A percentile compares a stretch with the other conserved stretches of the same genome.
These are phyloP conservation scores for Peromyscus attwateri DNA, from an alignment of 2,797 vertebrate species.

Conservation along the genomic window DNA sequence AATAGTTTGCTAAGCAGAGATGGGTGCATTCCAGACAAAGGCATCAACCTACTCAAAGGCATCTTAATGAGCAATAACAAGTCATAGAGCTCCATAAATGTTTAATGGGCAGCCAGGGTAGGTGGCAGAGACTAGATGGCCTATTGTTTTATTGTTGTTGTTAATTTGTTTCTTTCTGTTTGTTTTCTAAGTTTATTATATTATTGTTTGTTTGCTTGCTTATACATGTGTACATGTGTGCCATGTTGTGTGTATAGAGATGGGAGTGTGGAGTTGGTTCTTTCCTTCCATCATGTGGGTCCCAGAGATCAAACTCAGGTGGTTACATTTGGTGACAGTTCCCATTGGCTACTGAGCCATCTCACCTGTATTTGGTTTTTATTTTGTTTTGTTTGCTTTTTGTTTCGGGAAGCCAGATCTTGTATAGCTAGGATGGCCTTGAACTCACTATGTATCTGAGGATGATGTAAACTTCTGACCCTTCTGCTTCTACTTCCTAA, in stretches of 20 bases:
- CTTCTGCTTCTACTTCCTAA: not conserved
- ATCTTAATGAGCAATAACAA: conserved; percentile 26
- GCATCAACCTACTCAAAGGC: not conserved
- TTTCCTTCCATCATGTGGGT: not conserved
- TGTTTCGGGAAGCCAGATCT: not conserved
- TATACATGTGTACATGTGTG: not conserved
- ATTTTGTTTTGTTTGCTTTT: not conserved
- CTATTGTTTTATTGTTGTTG: not conserved
- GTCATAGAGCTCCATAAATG: not conserved
- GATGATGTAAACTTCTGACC: not conserved
- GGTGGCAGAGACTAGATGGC: not conserved
- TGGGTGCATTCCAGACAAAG: not conserved
- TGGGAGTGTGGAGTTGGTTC: not conserved
- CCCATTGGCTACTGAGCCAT: not conserved
- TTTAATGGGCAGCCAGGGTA: not conserved
- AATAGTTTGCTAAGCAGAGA: conserved; percentile 27
- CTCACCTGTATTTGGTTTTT: not conserved
- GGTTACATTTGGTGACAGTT: not conserved
- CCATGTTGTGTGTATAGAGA: not conserved
- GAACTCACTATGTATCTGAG: not conserved
- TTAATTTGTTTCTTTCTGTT: not conserved
- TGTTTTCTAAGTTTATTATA: not conserved
- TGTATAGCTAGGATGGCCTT: not conserved
- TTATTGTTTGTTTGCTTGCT: not conserved
- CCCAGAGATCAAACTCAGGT: not conserved